These are phyloP conservation scores for Poecilia wingei DNA, from an alignment of 2,797 vertebrate genomes.

Conservation along the genomic window DNA sequence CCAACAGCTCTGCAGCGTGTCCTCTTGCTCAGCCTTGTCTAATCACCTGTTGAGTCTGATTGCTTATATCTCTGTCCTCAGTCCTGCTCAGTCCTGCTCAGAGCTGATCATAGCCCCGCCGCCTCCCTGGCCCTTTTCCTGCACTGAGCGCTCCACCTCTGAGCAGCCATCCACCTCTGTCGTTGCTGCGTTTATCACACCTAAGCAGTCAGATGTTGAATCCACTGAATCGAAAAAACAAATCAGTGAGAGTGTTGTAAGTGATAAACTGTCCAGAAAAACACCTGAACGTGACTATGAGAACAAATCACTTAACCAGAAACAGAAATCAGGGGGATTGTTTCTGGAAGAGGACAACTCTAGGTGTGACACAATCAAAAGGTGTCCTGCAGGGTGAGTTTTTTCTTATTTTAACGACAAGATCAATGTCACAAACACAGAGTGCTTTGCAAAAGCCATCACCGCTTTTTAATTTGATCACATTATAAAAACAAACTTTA, in stretches of 20 bases:
- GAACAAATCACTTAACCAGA: conserved; percentile 54
- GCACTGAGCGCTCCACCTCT: conserved; percentile 46
- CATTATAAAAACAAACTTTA: not conserved
- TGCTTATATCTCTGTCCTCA: conserved; percentile 74
- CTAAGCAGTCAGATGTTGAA: conserved; percentile 58
- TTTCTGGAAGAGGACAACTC: conserved; percentile 70
- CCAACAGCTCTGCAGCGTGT: conserved; percentile 7
- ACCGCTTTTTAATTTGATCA: not conserved
- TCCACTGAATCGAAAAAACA: conserved; percentile 57
- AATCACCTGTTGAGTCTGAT: conserved; percentile 53
- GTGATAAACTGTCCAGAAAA: conserved; percentile 51
- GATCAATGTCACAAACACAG: conserved; percentile 6
- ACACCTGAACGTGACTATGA: conserved; percentile 62
- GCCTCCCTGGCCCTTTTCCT: conserved; percentile 82
- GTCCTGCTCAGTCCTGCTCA: conserved; percentile 59
- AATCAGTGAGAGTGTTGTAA: conserved; percentile 19
- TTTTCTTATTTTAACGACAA: conserved; percentile 24
- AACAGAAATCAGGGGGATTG: conserved; percentile 52
- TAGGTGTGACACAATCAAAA: conserved; percentile 72
- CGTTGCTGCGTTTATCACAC: conserved; percentile 69
- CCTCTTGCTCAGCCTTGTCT: conserved; percentile 4
- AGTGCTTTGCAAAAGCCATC: not conserved
- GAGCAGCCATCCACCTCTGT: conserved; percentile 56
- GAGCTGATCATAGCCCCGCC: conserved; percentile 76
- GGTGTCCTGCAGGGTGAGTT: conserved; percentile 75